Evolutionary conservation across 2,797 vertebrate genomes (phyloP), one percentile per base, ranked within the genome.

Genomic region (Siniperca scherzeri): DNA sequence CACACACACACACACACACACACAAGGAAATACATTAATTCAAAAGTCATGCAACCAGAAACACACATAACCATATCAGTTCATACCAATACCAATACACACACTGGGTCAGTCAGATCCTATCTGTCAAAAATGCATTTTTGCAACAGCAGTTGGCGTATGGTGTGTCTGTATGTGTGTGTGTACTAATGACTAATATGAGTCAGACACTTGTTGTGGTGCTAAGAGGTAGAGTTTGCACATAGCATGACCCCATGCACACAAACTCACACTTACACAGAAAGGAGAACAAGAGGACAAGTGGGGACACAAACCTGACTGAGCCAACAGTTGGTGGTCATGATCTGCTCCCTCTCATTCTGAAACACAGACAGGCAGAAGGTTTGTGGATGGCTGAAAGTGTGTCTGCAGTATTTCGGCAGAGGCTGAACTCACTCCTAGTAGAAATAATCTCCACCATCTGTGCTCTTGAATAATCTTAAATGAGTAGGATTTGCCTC

Each of bases 271-370:
- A 52, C 7, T 42, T 2, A 65, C 38, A 74, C 12, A 68, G 16
- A 74, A 33, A 57, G 11, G 2, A 73, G 11, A 65, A 33, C 14
- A 75, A 52, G n/a, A 70, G n/a, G 38, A 66, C 5, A 2, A 61
- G 36, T 7, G 4, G 2, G 48, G 64, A 79, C 61, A 85, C 88
- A 59, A 82, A 98, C 98, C 97, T 99, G 98, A 77, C 97, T 97
- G 72, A 99, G 95, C 98, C 98, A 99, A 84, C 99, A 97, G 0
- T 99, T 99, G 42, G 98, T 99, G 70, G 98, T 99, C 98, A 99
- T 99, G 88, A 99, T 98, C 94, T 99, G 98, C 40, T 99, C 98
- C 77, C 98, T 96, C 87, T 99, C 98, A 13, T 99, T 99, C 98
- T 99, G 94, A 89, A 95, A 93, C 84, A 93, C 62, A 91, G 25